These are phyloP conservation scores for Leucoraja ocellata DNA, from an alignment of 2,797 vertebrate species.

Conservation along the genomic window DNA sequence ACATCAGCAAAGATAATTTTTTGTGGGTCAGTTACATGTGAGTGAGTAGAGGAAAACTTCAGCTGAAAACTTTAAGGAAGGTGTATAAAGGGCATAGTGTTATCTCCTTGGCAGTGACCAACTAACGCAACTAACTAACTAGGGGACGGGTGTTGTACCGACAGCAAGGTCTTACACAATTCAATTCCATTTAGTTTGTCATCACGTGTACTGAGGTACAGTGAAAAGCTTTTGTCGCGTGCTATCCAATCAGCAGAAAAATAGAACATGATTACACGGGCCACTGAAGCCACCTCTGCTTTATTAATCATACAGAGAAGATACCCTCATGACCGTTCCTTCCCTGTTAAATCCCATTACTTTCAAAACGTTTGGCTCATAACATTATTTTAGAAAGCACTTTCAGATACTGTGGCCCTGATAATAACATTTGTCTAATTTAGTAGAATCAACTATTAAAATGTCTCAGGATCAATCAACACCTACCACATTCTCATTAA, in stretches of 20 bases:
- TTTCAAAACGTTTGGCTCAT: neutral
- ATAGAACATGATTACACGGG: neutral
- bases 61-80: neutral
- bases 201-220: too few relatives aligned
- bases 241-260: too few relatives aligned
- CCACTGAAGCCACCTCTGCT: neutral
- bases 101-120: neutral
- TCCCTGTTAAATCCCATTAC: neutral
- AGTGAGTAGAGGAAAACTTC: neutral
- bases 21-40: neutral
- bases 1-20: neutral
- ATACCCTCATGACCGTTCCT: neutral
- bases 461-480: neutral
- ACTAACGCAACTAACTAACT: neutral
- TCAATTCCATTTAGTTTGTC: too few relatives aligned
- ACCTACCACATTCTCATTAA: neutral
- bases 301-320: neutral
- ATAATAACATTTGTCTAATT: neutral
- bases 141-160: too few relatives aligned
- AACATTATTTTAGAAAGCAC: neutral
- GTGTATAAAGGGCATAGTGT: neutral
- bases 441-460: neutral
- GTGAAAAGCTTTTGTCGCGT: too few relatives aligned
- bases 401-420: neutral
- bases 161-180: too few relatives aligned